Base-by-base conservation (phyloP, 2,113 vertebrate species). In the Chunga burmeisteri region DNA sequence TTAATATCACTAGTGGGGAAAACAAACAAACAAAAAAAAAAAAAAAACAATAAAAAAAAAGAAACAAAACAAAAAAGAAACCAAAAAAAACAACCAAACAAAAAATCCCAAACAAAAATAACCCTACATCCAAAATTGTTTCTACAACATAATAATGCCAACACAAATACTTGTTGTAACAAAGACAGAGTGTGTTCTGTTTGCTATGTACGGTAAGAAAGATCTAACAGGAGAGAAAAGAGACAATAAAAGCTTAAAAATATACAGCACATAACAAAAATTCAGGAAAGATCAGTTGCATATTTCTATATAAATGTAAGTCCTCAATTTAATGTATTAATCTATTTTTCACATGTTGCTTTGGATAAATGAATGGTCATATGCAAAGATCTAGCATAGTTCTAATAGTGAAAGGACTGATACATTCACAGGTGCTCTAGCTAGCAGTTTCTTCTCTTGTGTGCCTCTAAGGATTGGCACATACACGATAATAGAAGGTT, bases 41-140 rank as follows among this genome's bases (percentile, higher is more conserved):
- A 38, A 38, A 38, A 38, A 34, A 52, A 4, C 9, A 46, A 46
- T 16, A 46, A 46, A 9, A 21, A 14, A 42, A 52, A 52, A 32
- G 7, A 5, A 46, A 19, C 20, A 46, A 30, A 44, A 9, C 20
- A 13, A n/a, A 11, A 7, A n/a, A 10, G 11, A 52, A 53, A 49
- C 56, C 6, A 44, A 52, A 11, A 53, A 44, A 63, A 73, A 19
- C 9, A 66, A 26, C 5, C 11, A 17, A 11, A 20, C 8, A 80
- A 65, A 14, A 7, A 22, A 23, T 61, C 59, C 9, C 15, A 17
- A 70, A 30, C 2, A 52, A 52, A 71, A 72, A 36, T 30, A 68
- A 53, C 4, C 2, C 9, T 27, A 5, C 4, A n/a, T 4, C 3
- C 5, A 27, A 56, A 42, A 9, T 13, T 36, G 2, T 47, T 75